phyloP scores from a whole-genome alignment of 2,888 invertebrate species.

The Eumacrocentrus americanus region DNA sequence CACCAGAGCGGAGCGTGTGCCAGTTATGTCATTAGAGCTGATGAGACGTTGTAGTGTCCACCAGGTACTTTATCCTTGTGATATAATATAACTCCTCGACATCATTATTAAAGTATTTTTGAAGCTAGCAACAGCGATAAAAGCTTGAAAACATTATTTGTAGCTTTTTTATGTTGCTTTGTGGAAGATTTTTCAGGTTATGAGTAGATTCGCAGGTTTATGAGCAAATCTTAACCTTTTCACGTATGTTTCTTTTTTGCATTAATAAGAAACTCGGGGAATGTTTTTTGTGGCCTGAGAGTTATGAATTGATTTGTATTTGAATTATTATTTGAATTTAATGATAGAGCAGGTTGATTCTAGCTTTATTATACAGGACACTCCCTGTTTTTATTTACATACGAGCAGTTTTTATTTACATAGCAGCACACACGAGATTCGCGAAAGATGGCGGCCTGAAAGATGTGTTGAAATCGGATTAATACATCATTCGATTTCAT shows the following conservation, averaged over 20 bases:
- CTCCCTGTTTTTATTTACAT: constrained; percentile 32
- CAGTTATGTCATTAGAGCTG: background rate
- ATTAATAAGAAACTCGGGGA: background rate
- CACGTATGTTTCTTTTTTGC: background rate
- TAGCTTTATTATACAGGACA: constrained; percentile 21
- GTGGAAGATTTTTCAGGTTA: background rate
- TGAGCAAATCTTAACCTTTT: background rate
- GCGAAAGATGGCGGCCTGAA: constrained; percentile 24
- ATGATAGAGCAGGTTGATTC: background rate
- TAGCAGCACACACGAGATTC: background rate
- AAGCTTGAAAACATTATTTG: background rate
- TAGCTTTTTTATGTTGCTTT: background rate
- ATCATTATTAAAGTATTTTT: background rate
- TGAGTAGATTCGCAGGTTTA: background rate
- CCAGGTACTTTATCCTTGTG: background rate
- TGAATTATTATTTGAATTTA: background rate
- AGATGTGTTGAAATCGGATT: background rate
- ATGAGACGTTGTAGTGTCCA: background rate
- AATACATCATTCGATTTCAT: background rate
- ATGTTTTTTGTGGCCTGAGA: background rate
- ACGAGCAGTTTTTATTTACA: no score
- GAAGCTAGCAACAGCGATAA: background rate
- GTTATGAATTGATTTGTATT: background rate
- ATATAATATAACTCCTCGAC: background rate
- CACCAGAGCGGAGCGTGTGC: background rate